phyloP scores from a whole-genome alignment of 2,113 vertebrate genomes.

The Apteryx mantelli region DNA sequence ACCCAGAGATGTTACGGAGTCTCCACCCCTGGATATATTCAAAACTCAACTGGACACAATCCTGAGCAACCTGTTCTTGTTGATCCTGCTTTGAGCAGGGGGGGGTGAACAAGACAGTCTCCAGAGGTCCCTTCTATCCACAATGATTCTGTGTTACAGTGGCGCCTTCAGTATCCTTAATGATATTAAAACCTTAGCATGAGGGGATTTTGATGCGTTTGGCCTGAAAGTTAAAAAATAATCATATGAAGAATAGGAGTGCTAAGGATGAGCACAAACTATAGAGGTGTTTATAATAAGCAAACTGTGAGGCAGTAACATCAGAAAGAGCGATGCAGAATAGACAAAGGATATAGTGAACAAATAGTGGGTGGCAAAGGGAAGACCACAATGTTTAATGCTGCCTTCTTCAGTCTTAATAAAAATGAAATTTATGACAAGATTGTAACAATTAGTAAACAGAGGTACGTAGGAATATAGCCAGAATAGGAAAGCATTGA shows the following conservation, averaged over 20 bases:
- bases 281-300: not conserved
- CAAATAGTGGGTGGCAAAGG: not conserved
- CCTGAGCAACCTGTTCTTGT: not conserved
- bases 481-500: not conserved
- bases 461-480: not conserved
- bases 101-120: accelerated
- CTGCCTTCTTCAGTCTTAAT: not conserved
- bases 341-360: not conserved
- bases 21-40: not conserved
- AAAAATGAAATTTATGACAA: not conserved
- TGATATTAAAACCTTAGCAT: not conserved
- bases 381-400: not conserved
- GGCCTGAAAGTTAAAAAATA: not conserved
- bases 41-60: not conserved
- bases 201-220: not conserved
- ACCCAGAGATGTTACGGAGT: not conserved
- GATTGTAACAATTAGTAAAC: not conserved
- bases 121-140: not conserved
- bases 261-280: not conserved
- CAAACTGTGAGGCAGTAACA: not conserved
- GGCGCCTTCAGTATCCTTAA: not conserved
- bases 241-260: not conserved
- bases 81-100: not conserved
- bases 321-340: not conserved
- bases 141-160: not conserved